A percentile compares a stretch with the other conserved stretches of the same genome.
Evolutionary conservation across 2,888 invertebrate species (phyloP).

Genomic region (Omphaloscelis lunosa): DNA sequence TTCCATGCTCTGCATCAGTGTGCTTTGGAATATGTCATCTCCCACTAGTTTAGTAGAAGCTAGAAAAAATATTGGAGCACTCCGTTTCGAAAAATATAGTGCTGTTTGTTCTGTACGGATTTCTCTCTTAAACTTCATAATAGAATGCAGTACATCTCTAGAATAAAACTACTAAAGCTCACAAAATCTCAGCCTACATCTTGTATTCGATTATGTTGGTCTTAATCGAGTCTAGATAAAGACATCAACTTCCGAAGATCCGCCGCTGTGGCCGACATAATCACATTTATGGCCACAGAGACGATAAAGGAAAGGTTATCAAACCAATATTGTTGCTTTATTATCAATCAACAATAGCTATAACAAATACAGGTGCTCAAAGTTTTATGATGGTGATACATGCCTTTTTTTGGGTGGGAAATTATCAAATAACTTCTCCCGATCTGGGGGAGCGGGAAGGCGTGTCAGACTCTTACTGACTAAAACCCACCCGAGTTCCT

Average conservation of each 20-base stretch:
- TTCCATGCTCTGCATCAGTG: too few relatives aligned
- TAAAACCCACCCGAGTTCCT: too few relatives aligned
- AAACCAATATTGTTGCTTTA: conserved; percentile 50
- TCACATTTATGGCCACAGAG: conserved; percentile 32
- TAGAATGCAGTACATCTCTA: not conserved
- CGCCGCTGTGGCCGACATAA: conserved; percentile 29
- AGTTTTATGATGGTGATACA: not conserved
- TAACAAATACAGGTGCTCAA: conserved; percentile 29
- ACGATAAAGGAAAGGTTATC: conserved; percentile 31
- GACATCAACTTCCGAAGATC: conserved; percentile 12
- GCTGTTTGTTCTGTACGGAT: too few relatives aligned
- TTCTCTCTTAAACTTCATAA: too few relatives aligned
- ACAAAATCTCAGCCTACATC: not conserved
- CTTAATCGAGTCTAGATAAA: conserved; percentile 38
- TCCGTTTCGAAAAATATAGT: too few relatives aligned
- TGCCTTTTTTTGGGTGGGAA: too few relatives aligned
- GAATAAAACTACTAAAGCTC: not conserved
- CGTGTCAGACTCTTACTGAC: too few relatives aligned
- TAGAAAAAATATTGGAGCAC: too few relatives aligned
- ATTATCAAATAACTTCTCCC: too few relatives aligned
- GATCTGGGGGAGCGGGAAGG: too few relatives aligned
- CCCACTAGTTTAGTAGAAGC: too few relatives aligned
- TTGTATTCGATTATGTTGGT: not conserved
- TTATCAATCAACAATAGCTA: conserved; percentile 52
- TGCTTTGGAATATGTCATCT: too few relatives aligned